Evolutionary conservation across 2,797 vertebrate genomes (phyloP), one percentile per base, ranked within the genome.

Genomic region (Sebastes cheni): DNA sequence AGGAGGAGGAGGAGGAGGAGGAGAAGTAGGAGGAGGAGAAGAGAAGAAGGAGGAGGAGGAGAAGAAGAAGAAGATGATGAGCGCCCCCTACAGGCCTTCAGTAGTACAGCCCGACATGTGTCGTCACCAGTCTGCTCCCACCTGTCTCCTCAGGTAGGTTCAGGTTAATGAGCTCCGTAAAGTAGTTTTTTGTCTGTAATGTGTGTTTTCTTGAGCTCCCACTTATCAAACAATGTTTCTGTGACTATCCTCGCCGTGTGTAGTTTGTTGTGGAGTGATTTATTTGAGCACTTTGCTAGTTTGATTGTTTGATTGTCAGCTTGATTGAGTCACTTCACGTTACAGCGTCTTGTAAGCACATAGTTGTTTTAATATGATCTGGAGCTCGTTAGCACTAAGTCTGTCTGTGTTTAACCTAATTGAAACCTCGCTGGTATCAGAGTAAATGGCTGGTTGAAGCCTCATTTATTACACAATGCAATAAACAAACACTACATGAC

Each of bases 221-320:
- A 32, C 1, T 12, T 1, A 1, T 52, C n/a, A 18, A 46, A 6
- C 6, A 2, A 0, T 6, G 27, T 75, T 14, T 64, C 2, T 20
- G 14, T 52, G 8, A 42, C 25, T 6, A 0, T 2, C 0, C 11
- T 25, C 13, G 8, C 25, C 1, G 13, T 18, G 3, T 12, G 56
- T 61, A 2, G 10, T 13, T 22, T 22, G 29, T 18, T 56, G 3
- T 9, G 11, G 56, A 30, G 36, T 4, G 4, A 23, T 59, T 36
- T 36, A 36, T 36, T 36, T 36, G 11, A 36, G 34, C 34, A 36
- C 34, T 12, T 36, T 36, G 34, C 11, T 36, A 36, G 1, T 2
- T 12, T 36, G 0, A 36, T 36, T 1, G 34, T 36, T 36, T 36
- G 34, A 36, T 36, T 36, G 1, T 36, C 0, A 12, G 34, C 1